Percentiles rank a stretch among this genome's conserved stretches.
These are phyloP conservation scores for Scopus umbretta DNA, from an alignment of 2,113 vertebrate species.

Conservation along the genomic window DNA sequence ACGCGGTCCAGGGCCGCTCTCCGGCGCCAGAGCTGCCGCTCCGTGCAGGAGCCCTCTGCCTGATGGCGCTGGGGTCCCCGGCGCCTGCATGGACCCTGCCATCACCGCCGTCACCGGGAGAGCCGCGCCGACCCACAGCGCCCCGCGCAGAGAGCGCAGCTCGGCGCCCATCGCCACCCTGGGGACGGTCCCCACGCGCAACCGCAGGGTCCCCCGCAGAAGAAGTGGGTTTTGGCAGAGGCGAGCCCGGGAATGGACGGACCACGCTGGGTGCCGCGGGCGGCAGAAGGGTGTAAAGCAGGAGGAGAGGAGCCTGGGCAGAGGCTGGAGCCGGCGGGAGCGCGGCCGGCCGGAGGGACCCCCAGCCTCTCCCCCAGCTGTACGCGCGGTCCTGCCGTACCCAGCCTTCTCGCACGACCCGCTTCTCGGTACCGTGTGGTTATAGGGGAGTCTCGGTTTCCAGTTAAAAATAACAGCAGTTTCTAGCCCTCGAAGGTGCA, in stretches of 20 bases:
- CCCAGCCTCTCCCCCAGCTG: accelerated
- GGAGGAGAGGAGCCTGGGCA: not conserved
- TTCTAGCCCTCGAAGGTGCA: slow-evolving; percentile 9
- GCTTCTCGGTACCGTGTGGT: not conserved
- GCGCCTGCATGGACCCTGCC: not conserved
- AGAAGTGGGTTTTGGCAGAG: no score
- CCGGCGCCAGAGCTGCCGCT: not conserved
- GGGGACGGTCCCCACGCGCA: accelerated
- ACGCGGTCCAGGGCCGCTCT: not conserved
- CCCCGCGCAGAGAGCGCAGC: not conserved
- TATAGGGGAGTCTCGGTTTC: not conserved
- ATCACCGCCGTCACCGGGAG: accelerated
- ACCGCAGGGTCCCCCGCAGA: accelerated
- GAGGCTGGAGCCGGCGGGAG: not conserved
- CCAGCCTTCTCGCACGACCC: not conserved
- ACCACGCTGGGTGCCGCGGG: accelerated
- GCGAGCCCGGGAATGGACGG: not conserved
- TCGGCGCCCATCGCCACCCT: not conserved
- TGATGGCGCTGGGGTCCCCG: accelerated
- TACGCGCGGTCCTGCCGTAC: accelerated
- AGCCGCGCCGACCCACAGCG: accelerated
- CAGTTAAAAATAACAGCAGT: slow-evolving; percentile 23
- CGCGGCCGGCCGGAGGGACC: no score
- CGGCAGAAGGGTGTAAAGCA: no score
- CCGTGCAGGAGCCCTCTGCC: not conserved